Conservation (phyloP, 2,113 vertebrate genomes). For the Burhinus oedicnemus region DNA sequence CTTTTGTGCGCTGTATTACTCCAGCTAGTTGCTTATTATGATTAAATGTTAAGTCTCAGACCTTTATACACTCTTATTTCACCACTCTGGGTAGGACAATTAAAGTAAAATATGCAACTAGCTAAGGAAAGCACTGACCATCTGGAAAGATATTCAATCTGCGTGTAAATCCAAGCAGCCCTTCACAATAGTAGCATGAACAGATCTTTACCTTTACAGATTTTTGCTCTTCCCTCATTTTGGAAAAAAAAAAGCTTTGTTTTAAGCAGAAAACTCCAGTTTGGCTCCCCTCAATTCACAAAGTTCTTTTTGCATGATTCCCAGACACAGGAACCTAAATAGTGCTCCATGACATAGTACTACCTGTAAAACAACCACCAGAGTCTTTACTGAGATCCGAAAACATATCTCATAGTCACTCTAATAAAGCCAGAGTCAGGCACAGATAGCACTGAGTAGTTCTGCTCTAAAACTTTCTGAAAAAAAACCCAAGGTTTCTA, state of each 20-base stretch:
- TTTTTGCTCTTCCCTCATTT: neutral
- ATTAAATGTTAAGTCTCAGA: neutral
- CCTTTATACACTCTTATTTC: neutral
- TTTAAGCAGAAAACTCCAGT: neutral
- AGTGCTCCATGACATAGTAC: neutral
- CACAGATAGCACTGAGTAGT: neutral
- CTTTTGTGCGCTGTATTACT: neutral
- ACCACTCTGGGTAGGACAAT: neutral
- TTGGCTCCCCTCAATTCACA: accelerated
- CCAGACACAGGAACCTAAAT: neutral
- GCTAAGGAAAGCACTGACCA: neutral
- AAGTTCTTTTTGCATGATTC: neutral
- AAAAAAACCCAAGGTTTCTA: neutral
- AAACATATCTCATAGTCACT: neutral
- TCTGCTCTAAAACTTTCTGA: neutral
- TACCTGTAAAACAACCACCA: neutral
- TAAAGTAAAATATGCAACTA: neutral
- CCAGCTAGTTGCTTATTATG: neutral
- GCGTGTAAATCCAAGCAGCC: neutral
- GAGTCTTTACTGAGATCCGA: neutral
- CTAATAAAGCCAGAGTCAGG: neutral
- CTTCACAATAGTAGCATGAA: neutral
- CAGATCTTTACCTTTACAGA: neutral
- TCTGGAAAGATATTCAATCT: neutral
- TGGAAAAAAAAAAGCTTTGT: neutral